Percentiles rank a stretch among this genome's conserved stretches.
phyloP scores from a whole-genome alignment of 2,113 vertebrate species.

The Anoura caudifer region DNA sequence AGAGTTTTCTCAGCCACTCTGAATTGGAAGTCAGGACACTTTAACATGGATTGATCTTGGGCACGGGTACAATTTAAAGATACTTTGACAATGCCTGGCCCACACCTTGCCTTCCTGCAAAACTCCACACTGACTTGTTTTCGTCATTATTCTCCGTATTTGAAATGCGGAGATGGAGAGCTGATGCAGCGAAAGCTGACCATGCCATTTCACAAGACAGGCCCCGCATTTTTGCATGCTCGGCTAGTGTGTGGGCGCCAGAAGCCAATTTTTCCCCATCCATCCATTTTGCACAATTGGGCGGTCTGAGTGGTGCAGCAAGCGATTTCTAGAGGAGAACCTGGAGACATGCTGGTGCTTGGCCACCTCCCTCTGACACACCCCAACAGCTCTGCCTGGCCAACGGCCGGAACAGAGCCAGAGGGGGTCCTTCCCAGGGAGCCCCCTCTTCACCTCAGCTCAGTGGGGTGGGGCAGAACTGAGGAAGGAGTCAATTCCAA shows the following conservation, averaged over 20 bases:
- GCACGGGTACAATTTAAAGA: neutral
- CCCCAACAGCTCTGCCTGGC: neutral
- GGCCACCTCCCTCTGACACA: neutral
- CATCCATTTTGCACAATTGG: neutral
- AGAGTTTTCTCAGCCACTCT: neutral
- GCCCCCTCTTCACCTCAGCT: neutral
- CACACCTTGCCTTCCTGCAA: neutral
- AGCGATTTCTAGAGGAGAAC: neutral
- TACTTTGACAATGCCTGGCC: neutral
- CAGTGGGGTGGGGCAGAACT: neutral
- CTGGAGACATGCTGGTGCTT: neutral
- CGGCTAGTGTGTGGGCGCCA: rapidly evolving
- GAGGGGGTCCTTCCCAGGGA: neutral
- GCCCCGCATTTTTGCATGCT: neutral
- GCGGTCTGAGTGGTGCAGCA: neutral
- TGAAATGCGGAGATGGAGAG: neutral
- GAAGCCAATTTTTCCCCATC: neutral
- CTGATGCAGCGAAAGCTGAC: neutral
- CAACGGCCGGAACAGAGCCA: neutral
- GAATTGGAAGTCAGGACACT: neutral
- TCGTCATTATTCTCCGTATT: neutral
- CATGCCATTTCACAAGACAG: neutral
- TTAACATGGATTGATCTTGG: neutral
- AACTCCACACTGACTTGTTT: neutral
- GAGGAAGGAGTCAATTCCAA: neutral